Conservation (phyloP, 2,797 vertebrate species). For the Onychomys torridus region DNA sequence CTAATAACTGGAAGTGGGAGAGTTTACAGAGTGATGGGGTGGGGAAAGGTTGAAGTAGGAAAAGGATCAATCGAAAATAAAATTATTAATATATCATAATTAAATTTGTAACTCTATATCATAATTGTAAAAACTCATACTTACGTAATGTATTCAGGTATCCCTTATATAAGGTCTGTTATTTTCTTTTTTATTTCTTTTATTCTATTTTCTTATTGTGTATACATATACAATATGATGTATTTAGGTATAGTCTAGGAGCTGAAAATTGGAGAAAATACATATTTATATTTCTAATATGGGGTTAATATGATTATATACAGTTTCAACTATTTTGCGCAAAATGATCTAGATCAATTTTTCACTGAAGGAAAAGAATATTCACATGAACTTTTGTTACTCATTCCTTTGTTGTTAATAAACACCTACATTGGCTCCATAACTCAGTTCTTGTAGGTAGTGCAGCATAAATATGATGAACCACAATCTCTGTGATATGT, state of each 20-base stretch:
- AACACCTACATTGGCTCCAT: background rate
- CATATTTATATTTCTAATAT: background rate
- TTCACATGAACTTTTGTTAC: background rate
- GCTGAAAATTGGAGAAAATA: background rate
- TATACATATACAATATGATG: background rate
- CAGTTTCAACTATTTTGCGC: background rate
- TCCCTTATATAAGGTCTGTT: background rate
- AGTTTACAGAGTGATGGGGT: background rate
- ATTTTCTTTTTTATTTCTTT: background rate
- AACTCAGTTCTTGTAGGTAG: background rate
- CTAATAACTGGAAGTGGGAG: background rate
- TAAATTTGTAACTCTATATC: background rate
- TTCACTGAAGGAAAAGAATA: background rate
- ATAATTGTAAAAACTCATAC: background rate
- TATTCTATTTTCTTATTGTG: background rate
- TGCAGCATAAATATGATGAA: background rate
- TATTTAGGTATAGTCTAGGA: background rate
- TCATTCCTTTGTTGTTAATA: background rate
- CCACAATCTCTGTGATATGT: background rate
- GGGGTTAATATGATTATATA: background rate
- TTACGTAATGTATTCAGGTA: background rate
- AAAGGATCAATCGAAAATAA: background rate
- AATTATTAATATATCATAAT: background rate
- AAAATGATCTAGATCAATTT: background rate
- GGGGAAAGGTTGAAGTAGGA: background rate